phyloP scores from a whole-genome alignment of 2,888 invertebrate species.

The Cylloceria caligata region DNA sequence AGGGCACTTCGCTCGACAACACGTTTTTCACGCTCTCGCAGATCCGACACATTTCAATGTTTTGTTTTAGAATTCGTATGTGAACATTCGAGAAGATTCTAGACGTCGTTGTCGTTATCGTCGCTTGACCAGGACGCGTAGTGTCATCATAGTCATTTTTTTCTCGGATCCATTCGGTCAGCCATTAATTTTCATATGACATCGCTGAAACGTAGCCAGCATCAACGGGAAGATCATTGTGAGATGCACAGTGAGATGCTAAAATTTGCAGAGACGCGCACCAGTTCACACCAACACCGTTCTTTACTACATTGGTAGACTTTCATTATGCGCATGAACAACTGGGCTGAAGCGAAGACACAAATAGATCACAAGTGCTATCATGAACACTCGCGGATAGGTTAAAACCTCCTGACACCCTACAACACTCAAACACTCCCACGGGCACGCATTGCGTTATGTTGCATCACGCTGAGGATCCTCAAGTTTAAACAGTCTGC shows the following conservation, averaged over 20 bases:
- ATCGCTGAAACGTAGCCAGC: constrained; percentile 22
- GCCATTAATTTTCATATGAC: constrained; percentile 42
- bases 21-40: constrained; percentile 31
- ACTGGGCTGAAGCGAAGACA: constrained; percentile 18
- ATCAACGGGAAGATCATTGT: constrained; percentile 24
- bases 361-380: constrained; percentile 42
- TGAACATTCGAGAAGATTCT: not conserved
- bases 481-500: not conserved
- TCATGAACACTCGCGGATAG: constrained; percentile 29
- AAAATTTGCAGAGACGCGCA: not conserved
- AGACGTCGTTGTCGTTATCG: constrained; percentile 2
- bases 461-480: constrained; percentile 7
- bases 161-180: constrained; percentile 3
- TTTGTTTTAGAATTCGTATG: constrained; percentile 23
- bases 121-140: not conserved
- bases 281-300: not conserved
- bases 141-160: constrained; percentile 1
- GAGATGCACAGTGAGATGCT: constrained; percentile 28
- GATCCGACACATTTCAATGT: not conserved
- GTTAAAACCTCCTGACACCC: constrained; percentile 23
- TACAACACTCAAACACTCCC: constrained; percentile 32
- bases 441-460: constrained; percentile 26
- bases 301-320: not conserved
- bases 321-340: constrained; percentile 21
- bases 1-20: constrained; percentile 6